Evolutionary conservation across 2,888 invertebrate species (phyloP), one percentile per base, ranked within the genome.

Genomic region (Mimachlamys varia): DNA sequence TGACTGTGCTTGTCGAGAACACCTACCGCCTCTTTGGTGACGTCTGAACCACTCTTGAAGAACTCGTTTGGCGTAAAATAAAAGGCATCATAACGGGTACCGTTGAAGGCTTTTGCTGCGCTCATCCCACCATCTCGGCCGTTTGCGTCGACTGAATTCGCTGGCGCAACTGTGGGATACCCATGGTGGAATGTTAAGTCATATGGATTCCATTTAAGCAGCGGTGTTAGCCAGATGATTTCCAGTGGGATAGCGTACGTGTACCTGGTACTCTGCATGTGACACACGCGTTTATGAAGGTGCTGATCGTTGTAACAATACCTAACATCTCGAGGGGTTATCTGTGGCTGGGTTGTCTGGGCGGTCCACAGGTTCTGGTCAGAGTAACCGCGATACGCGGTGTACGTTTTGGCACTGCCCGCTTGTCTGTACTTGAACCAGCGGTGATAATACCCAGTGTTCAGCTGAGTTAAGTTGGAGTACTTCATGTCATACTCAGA

Each of bases 241-340:
- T 96, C 96, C 37, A 96, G 92, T 0, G 95, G 96, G 12, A 96
- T 94, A 44, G 96, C 95, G 89, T 94, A 95, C 3, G 95, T 93
- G 89, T 93, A 94, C 53, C 94, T 88, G 53, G 94, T 91, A 12
- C 89, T 76, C 7, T 88, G 37, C 2, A 62, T 89, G 0, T 88
- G 89, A 88, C 93, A 93, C 10, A 92, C 91, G 44, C 88, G 89
- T 44, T 92, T 90, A 7, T 50, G 53, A 37, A 58, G 87, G 10
- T 62, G 22, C 0, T 4, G 12, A 2, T n/a, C 62, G 12, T 49
- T 90, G 17, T 91, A 44, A 88, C 93, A 92, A n/a, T 62, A 89
- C 12, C 87, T 90, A n/a, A 93, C 62, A 0, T 90, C 88, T 12
- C 92, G 62, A 0, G 90, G 89, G 0, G 93, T 89, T 12, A 94